Percentiles rank a stretch among this genome's conserved stretches.
Evolutionary conservation across 2,113 vertebrate genomes (phyloP).

Genomic region (Hippocampus zosterae): DNA sequence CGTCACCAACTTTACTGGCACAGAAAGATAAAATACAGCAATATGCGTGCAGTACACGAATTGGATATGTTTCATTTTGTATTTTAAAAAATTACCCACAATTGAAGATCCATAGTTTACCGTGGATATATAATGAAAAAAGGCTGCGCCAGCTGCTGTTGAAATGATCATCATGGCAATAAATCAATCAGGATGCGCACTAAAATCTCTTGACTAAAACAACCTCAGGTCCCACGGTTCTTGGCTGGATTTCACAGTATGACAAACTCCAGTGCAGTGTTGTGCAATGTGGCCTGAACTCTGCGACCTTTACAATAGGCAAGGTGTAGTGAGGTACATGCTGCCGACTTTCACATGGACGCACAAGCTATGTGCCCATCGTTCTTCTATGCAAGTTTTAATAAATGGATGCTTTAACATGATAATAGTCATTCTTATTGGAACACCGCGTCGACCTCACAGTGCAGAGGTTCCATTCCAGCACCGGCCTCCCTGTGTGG

Average conservation of each 20-base stretch:
- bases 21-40: slow-evolving; percentile 16
- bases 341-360: too few relatives aligned
- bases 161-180: neutral
- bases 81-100: neutral
- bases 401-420: too few relatives aligned
- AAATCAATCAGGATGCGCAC: slow-evolving; percentile 1
- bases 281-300: neutral
- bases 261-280: neutral
- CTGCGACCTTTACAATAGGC: neutral
- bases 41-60: neutral
- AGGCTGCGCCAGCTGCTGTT: neutral
- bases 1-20: slow-evolving; percentile 5
- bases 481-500: too few relatives aligned
- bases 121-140: neutral
- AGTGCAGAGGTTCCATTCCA: too few relatives aligned
- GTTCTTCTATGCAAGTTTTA: too few relatives aligned
- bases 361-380: too few relatives aligned
- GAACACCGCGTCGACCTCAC: too few relatives aligned
- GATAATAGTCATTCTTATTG: too few relatives aligned
- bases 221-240: neutral
- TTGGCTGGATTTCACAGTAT: neutral
- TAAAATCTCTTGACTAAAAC: neutral
- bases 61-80: neutral
- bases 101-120: neutral
- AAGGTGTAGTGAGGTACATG: too few relatives aligned